phyloP scores from a whole-genome alignment of 2,888 invertebrate species.

The Drosophila gaucha region DNA sequence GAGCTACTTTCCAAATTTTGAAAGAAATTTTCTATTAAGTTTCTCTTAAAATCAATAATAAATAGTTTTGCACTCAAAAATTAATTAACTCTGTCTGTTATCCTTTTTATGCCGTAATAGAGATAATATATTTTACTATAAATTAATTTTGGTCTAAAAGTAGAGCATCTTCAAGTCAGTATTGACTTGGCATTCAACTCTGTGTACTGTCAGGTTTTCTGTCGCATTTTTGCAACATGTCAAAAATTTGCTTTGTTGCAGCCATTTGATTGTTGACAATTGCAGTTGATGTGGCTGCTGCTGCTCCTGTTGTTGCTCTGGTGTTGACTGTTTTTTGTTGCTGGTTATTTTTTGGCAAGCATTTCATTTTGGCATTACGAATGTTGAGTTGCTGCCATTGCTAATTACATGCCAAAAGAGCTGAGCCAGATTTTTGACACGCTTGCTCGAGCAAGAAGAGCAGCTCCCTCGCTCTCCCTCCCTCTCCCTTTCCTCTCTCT shows the following conservation, averaged over 20 bases:
- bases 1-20: too few relatives aligned
- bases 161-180: conserved; percentile 5
- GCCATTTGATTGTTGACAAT: conserved; percentile 42
- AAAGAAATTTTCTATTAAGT: too few relatives aligned
- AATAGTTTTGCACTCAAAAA: too few relatives aligned
- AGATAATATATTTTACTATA: background rate
- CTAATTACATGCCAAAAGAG: conserved; percentile 66
- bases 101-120: too few relatives aligned
- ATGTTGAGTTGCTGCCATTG: conserved; percentile 47
- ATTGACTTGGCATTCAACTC: background rate
- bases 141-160: background rate
- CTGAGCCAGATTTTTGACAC: conserved; percentile 56
- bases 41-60: too few relatives aligned
- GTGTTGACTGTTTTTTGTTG: too few relatives aligned
- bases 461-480: conserved; percentile 3
- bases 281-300: conserved; percentile 9
- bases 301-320: conserved; percentile 13
- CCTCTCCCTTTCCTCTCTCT: background rate
- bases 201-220: conserved; percentile 7
- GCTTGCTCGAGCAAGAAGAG: conserved; percentile 21
- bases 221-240: conserved; percentile 43
- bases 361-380: conserved; percentile 44
- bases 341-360: conserved; percentile 17
- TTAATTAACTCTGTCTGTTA: too few relatives aligned
- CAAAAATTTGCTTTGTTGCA: conserved; percentile 48